Percentiles rank a stretch among this genome's conserved stretches.
These are phyloP conservation scores for Leptinotarsa juncta DNA, from an alignment of 2,888 invertebrate species.

Conservation along the genomic window DNA sequence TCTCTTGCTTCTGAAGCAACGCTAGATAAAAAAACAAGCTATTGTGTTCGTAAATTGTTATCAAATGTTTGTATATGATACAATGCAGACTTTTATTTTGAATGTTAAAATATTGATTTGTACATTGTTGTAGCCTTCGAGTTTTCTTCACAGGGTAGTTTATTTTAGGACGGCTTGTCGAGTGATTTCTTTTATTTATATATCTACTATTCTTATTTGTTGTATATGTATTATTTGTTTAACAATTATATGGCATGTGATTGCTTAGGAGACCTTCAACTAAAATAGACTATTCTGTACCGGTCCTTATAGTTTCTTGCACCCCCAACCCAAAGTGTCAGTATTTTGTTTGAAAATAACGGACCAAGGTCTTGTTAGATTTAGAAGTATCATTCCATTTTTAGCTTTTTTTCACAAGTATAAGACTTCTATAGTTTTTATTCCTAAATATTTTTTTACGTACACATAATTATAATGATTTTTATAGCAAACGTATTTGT, in stretches of 20 bases:
- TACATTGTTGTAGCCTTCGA: conserved; percentile 43
- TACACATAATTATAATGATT: conserved; percentile 62
- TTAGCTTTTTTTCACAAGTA: conserved; percentile 61
- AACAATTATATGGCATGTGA: conserved; percentile 35
- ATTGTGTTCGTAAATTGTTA: conserved; percentile 53
- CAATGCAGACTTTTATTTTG: conserved; percentile 42
- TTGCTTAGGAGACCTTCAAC: conserved; percentile 32
- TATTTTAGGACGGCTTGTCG: conserved; percentile 40
- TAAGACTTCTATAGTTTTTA: conserved; percentile 65
- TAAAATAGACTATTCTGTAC: conserved; percentile 50
- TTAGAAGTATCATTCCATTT: conserved; percentile 64
- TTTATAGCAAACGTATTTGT: conserved; percentile 65
- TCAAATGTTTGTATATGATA: conserved; percentile 45
- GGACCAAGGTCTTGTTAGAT: conserved; percentile 62
- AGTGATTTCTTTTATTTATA: conserved; percentile 32
- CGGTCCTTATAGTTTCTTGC: conserved; percentile 38
- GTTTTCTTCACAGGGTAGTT: conserved; percentile 42
- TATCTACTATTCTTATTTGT: conserved; percentile 35
- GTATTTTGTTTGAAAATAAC: conserved; percentile 60
- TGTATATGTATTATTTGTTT: conserved; percentile 48
- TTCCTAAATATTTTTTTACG: conserved; percentile 67
- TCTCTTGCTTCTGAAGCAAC: conserved; percentile 33
- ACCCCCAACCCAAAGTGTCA: conserved; percentile 57
- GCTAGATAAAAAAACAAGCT: conserved; percentile 33
- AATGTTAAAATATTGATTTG: conserved; percentile 42